Conservation (phyloP, 2,888 invertebrate species). For the Drosophila diplacantha region DNA sequence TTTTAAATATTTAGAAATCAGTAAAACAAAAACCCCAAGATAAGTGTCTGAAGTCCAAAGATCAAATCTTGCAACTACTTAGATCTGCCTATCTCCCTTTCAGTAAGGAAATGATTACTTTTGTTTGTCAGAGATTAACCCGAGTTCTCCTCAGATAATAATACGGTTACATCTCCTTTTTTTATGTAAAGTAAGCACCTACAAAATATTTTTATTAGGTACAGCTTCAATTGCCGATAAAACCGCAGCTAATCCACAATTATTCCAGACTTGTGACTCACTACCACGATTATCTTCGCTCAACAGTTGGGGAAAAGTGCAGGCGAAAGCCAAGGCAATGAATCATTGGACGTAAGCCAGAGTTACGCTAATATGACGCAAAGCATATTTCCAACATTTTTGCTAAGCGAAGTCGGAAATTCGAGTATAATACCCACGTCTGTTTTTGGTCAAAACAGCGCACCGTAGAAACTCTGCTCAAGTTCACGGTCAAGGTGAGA, state of each 20-base stretch:
- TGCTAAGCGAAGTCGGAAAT: slow-evolving; percentile 13
- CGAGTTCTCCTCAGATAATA: not conserved
- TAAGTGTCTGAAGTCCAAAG: not conserved
- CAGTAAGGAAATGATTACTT: not conserved
- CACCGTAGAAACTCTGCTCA: slow-evolving; percentile 15
- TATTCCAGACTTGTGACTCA: slow-evolving; percentile 27
- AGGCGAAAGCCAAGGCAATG: slow-evolving; percentile 12
- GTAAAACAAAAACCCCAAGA: not conserved
- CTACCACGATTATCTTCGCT: slow-evolving; percentile 4
- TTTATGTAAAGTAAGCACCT: not conserved
- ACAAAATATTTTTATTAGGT: slow-evolving; percentile 15
- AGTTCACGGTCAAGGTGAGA: slow-evolving; percentile 66
- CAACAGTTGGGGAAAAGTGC: slow-evolving; percentile 30
- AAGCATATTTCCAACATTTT: slow-evolving; percentile 9
- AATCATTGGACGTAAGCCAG: slow-evolving; percentile 19
- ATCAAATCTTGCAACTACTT: too few relatives aligned
- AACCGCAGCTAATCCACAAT: slow-evolving; percentile 29
- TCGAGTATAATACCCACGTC: slow-evolving; percentile 8
- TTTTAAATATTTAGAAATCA: not conserved
- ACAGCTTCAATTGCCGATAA: not conserved
- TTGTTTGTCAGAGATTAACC: slow-evolving; percentile 1
- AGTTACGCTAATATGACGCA: slow-evolving; percentile 11
- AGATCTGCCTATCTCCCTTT: not conserved
- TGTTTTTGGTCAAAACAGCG: slow-evolving; percentile 10
- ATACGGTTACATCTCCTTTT: not conserved